Percentiles rank a stretch among this genome's conserved stretches.
Conservation (phyloP, 1,140 invertebrate genomes). For the Drosophila pallidifrons region DNA sequence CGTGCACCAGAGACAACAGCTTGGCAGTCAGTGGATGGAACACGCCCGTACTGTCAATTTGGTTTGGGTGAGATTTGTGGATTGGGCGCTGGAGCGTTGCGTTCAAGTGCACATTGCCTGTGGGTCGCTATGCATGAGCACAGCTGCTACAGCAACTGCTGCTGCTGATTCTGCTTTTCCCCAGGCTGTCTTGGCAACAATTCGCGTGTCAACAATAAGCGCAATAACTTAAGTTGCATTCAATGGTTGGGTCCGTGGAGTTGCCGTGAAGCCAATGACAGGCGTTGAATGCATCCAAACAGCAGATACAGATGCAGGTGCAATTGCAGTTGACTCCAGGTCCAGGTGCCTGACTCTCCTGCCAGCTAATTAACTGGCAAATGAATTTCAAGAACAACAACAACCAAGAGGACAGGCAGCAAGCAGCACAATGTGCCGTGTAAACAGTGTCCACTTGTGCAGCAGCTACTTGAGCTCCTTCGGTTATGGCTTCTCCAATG, state of each 20-base stretch:
- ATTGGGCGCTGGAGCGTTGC: slow-evolving; percentile 34
- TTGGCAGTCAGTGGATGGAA: slow-evolving; percentile 29
- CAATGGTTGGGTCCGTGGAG: slow-evolving; percentile 44
- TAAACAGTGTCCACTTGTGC: slow-evolving; percentile 62
- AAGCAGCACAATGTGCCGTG: not conserved
- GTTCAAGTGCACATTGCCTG: slow-evolving; percentile 73
- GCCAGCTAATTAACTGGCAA: slow-evolving; percentile 78
- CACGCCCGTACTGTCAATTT: not conserved
- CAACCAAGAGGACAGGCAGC: not conserved
- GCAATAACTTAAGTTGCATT: slow-evolving; percentile 80
- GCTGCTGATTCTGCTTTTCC: slow-evolving; percentile 45
- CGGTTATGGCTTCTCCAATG: slow-evolving; percentile 24
- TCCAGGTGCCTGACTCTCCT: slow-evolving; percentile 41
- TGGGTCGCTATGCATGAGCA: slow-evolving; percentile 63
- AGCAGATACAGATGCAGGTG: slow-evolving; percentile 29
- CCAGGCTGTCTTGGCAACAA: slow-evolving; percentile 52
- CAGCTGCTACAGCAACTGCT: slow-evolving; percentile 51
- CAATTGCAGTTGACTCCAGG: slow-evolving; percentile 16
- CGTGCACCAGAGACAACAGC: slow-evolving; percentile 64
- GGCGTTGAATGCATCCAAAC: slow-evolving; percentile 8
- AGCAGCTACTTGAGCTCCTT: slow-evolving; percentile 12
- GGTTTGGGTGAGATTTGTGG: slow-evolving; percentile 8
- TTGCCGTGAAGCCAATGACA: slow-evolving; percentile 5
- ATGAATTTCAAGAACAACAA: slow-evolving; percentile 58
- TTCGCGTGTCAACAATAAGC: slow-evolving; percentile 81